Conservation (phyloP, 1,140 invertebrate genomes). For the Drosophila rufa region DNA sequence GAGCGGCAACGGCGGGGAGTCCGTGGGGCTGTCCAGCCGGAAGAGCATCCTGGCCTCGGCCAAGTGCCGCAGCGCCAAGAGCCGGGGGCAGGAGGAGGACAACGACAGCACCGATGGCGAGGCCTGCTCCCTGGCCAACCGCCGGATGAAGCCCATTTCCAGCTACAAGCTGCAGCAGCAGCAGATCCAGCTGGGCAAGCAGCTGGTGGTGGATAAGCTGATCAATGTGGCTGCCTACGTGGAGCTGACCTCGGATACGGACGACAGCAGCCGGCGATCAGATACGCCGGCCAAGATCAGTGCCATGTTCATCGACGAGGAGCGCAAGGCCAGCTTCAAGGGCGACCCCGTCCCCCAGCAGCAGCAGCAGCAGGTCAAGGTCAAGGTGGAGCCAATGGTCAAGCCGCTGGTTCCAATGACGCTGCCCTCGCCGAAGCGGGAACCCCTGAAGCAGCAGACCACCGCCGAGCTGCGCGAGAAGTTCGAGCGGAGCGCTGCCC, state of each 20-base stretch:
- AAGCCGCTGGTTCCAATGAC: slow-evolving; percentile 41
- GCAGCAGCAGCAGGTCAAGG: slow-evolving; percentile 50
- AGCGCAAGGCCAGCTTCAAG: slow-evolving; percentile 84
- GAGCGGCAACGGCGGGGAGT: slow-evolving; percentile 75
- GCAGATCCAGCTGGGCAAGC: slow-evolving; percentile 46
- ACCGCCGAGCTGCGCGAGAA: slow-evolving; percentile 81
- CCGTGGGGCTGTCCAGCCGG: slow-evolving; percentile 90
- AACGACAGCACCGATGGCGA: slow-evolving; percentile 85
- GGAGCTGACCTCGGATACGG: slow-evolving; percentile 83
- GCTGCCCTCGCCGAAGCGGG: slow-evolving; percentile 25
- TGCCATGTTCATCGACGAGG: slow-evolving; percentile 85
- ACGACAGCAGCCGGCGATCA: slow-evolving; percentile 80
- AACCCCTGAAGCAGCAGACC: slow-evolving; percentile 52
- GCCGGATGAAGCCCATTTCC: slow-evolving; percentile 71
- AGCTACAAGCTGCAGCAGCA: slow-evolving; percentile 73
- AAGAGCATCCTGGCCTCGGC: slow-evolving; percentile 95
- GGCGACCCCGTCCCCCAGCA: slow-evolving; percentile 62
- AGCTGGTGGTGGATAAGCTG: slow-evolving; percentile 80
- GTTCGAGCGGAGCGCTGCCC: slow-evolving; percentile 71
- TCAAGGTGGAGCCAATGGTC: slow-evolving; percentile 51
- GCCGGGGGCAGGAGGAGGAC: slow-evolving; percentile 69
- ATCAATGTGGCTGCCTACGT: slow-evolving; percentile 85
- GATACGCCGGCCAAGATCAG: slow-evolving; percentile 83
- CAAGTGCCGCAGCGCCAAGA: slow-evolving; percentile 90
- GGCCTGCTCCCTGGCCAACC: slow-evolving; percentile 67